Evolutionary conservation across 53 echinoderm and acorn worm genomes (phyloP), one percentile per base, ranked within the genome.

Genomic region (Pentamera pediparva): DNA sequence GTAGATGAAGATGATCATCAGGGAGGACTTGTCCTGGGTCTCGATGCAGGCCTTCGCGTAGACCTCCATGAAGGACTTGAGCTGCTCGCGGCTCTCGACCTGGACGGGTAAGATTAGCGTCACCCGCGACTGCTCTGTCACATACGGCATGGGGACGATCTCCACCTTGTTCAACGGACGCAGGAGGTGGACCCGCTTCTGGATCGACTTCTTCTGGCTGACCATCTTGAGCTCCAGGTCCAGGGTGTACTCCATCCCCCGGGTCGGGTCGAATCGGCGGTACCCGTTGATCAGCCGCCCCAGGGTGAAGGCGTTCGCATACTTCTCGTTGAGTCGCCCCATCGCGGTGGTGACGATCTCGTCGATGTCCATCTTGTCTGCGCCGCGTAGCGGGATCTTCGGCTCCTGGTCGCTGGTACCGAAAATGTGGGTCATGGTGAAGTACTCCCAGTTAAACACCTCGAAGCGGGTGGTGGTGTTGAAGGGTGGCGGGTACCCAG

Each of bases 61-160:
- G 49, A 65, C 67, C 36, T 98, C 98, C 37, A 98, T 43, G 81
- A 98, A 98, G 21, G 86, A 63, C 51, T 86, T 89, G 26, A 94
- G 79, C 63, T 92, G 91, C 15, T 98, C 98, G 53, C 86, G 88
- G 30, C 80, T 88, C 31, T 85, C 81, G 13, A 83, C 77, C n/a
- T 85, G 76, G 10, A 96, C 91, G 2, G 91, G 91, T 17, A 98
- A 41, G 29, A 98, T 86, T 12, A 98, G 85, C 0, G 86, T 89
- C 3, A 92, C 91, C 28, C 86, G 88, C 17, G 91, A 85, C 67
- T 91, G 88, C 58, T 98, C 98, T 6, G 98, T 98, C 15, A 98
- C 98, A 39, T 98, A 96, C 1, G 98, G 98, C 98, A 98, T 98
- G 26, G 86, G 83, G 37, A 98, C 80, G 21, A 98, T 92, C 67